These are phyloP conservation scores for Pseudomugil tenellus DNA, from an alignment of 2,797 vertebrate species.

Conservation along the genomic window DNA sequence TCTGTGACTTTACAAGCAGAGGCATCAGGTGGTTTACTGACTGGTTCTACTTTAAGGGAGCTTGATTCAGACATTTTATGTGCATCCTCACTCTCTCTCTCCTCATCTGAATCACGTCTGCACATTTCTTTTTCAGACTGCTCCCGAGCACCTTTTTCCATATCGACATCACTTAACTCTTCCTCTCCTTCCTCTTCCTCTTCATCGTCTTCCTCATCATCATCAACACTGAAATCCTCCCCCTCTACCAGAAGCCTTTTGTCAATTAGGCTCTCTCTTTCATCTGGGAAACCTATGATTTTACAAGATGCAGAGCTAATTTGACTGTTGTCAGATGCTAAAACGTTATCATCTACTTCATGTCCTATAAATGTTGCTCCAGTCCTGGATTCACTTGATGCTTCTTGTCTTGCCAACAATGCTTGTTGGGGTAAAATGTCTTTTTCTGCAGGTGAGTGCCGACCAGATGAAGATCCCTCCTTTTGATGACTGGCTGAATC, in stretches of 20 bases:
- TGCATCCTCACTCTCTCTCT: conserved; percentile 59
- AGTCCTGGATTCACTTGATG: conserved; percentile 49
- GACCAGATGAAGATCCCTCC: conserved; percentile 66
- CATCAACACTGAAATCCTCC: conserved; percentile 78
- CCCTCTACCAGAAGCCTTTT: conserved; percentile 81
- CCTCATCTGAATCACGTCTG: conserved; percentile 64
- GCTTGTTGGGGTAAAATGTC: conserved; percentile 61
- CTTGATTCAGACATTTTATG: conserved; percentile 56
- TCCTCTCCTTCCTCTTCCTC: conserved; percentile 81
- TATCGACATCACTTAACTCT: conserved; percentile 88
- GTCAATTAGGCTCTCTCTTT: conserved; percentile 72
- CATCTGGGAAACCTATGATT: conserved; percentile 71
- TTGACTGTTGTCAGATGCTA: conserved; percentile 76
- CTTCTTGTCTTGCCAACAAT: conserved; percentile 29
- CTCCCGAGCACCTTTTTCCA: conserved; percentile 95
- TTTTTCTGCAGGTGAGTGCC: conserved; percentile 77
- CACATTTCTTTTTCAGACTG: conserved; percentile 91
- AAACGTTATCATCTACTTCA: conserved; percentile 78
- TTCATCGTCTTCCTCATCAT: conserved; percentile 74
- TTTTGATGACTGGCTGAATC: conserved; percentile 57
- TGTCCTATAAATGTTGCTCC: conserved; percentile 45
- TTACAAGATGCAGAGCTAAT: conserved; percentile 66
- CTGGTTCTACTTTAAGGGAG: conserved; percentile 40
- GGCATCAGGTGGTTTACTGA: conserved; percentile 36
- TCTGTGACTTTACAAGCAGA: conserved; percentile 33